Conservation (phyloP, 1,140 invertebrate genomes). For the Atopsyche davidsoni region DNA sequence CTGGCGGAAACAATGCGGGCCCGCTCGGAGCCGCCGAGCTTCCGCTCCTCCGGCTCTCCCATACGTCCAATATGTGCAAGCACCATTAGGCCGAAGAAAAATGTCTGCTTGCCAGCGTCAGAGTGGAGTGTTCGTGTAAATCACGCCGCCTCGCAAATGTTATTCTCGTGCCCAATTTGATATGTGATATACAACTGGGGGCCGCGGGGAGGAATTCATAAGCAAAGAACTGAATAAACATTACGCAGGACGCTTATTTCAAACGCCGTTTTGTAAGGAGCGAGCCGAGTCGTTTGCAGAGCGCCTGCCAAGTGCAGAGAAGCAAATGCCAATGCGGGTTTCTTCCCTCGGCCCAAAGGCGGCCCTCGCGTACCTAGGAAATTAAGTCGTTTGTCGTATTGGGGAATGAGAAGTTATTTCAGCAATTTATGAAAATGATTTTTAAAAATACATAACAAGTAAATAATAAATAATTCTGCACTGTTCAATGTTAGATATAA, state of each 20-base stretch:
- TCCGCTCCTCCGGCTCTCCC: constrained; percentile 23
- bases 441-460: too few species aligned
- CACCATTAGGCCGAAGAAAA: constrained; percentile 28
- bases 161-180: constrained; percentile 32
- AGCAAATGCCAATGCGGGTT: constrained; percentile 19
- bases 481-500: too few species aligned
- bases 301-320: constrained; percentile 25
- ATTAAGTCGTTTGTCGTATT: too few species aligned
- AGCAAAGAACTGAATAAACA: constrained; percentile 25
- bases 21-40: constrained; percentile 4
- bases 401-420: too few species aligned
- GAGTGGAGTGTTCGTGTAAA: constrained; percentile 26
- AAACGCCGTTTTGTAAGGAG: background rate
- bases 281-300: constrained; percentile 2
- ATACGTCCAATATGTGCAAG: constrained; percentile 24
- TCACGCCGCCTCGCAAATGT: constrained; percentile 27
- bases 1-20: constrained; percentile 18
- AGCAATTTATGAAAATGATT: too few species aligned
- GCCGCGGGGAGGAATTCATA: constrained; percentile 19
- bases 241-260: constrained; percentile 24
- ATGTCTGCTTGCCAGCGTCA: constrained; percentile 29
- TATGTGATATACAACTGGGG: constrained; percentile 29
- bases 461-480: too few species aligned
- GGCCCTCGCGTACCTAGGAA: too few species aligned
- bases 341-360: too few species aligned